Evolutionary conservation across 2,888 invertebrate species (phyloP).

Genomic region (Scaptomyza caliginosa): DNA sequence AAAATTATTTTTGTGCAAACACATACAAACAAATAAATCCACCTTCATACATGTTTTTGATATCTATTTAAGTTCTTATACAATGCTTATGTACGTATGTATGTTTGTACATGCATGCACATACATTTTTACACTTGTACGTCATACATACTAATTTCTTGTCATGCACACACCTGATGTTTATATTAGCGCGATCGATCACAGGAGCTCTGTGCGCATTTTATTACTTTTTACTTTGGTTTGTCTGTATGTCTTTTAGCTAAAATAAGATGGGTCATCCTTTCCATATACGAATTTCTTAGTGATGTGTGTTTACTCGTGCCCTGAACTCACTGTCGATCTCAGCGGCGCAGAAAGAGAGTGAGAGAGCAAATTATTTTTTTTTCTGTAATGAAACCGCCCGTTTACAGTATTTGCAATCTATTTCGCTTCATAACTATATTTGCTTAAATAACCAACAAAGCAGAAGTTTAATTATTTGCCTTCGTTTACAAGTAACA

Average conservation of each 20-base stretch:
- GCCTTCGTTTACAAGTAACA: neutral
- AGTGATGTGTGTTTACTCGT: neutral
- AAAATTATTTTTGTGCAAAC: neutral
- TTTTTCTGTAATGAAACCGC: neutral
- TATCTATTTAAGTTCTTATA: constrained; percentile 3
- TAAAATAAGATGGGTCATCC: constrained; percentile 4
- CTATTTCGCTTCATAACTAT: neutral
- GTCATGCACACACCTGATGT: constrained; percentile 11
- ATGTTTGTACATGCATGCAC: no score
- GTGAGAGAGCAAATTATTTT: neutral
- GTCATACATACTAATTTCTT: constrained; percentile 2
- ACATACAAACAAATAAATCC: neutral
- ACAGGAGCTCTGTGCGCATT: neutral
- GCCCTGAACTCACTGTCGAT: neutral
- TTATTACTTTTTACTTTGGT: neutral
- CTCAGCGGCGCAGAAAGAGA: neutral
- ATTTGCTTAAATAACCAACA: neutral
- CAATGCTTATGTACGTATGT: neutral
- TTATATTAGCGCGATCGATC: constrained; percentile 5
- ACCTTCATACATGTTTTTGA: neutral
- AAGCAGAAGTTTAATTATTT: neutral
- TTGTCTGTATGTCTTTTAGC: neutral
- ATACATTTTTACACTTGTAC: constrained; percentile 2
- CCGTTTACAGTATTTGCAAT: neutral
- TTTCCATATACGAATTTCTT: neutral